phyloP scores from a whole-genome alignment of 2,888 invertebrate genomes.

The Meiosimyza decipiens region DNA sequence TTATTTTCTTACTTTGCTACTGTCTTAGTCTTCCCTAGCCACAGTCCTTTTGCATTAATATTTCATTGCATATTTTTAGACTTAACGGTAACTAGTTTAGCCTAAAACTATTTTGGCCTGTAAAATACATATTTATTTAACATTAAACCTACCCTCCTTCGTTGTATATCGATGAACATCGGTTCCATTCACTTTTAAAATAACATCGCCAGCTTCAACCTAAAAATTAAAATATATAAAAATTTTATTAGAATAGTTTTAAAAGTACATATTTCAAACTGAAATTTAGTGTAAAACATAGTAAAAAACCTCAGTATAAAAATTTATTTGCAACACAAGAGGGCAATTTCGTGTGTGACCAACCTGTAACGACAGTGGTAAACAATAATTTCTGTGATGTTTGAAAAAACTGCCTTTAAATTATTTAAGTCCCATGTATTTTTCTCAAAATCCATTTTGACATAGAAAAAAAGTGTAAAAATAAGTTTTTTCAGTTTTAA shows the following conservation, averaged over 20 bases:
- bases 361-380: conserved; percentile 10
- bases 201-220: conserved; percentile 94
- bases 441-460: no score
- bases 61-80: no score
- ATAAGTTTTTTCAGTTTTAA: no score
- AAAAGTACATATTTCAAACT: background rate
- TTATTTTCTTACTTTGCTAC: no score
- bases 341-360: conserved; percentile 7
- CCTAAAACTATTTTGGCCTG: no score
- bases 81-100: no score
- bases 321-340: background rate
- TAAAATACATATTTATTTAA: background rate
- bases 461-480: no score
- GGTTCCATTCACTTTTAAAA: conserved; percentile 92
- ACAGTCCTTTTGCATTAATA: background rate
- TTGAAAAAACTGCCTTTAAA: no score
- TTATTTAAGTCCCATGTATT: no score
- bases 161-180: conserved; percentile 93
- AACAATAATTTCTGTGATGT: background rate
- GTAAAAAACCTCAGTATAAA: conserved; percentile 18
- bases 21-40: no score
- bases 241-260: background rate
- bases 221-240: conserved; percentile 63
- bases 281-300: background rate
- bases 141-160: conserved; percentile 79